A percentile compares a stretch with the other conserved stretches of the same genome.
phyloP scores from a whole-genome alignment of 2,888 invertebrate species.

The Sclerodermus sp. region DNA sequence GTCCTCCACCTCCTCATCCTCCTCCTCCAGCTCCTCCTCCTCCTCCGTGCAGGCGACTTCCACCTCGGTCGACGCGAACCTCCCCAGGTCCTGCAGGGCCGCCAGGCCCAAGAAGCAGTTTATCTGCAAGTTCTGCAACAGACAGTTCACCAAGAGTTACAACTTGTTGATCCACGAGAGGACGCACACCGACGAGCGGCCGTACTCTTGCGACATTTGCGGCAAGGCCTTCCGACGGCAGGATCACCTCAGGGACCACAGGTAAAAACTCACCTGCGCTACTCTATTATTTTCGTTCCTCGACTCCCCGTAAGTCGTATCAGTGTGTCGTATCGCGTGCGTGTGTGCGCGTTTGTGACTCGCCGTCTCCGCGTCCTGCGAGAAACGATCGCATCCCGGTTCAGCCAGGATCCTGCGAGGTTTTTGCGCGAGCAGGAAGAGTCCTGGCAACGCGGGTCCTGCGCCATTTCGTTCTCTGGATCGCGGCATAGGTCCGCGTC shows the following conservation, averaged over 20 bases:
- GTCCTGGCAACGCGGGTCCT: no score
- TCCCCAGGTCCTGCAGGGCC: conserved; percentile 46
- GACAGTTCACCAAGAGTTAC: conserved; percentile 97
- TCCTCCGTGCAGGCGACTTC: conserved; percentile 37
- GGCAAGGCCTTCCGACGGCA: conserved; percentile 97
- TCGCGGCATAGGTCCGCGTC: no score
- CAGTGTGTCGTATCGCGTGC: no score
- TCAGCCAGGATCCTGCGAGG: no score
- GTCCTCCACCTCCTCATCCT: conserved; percentile 11
- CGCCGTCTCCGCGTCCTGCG: no score
- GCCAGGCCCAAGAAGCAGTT: conserved; percentile 83
- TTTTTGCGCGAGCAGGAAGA: no score
- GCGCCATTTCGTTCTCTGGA: no score
- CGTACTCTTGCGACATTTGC: conserved; percentile 96
- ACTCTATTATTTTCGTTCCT: no score
- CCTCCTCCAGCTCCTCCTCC: conserved; percentile 5
- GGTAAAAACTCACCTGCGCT: conserved; percentile 63
- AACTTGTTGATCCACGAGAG: conserved; percentile 98
- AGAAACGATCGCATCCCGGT: no score
- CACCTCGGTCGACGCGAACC: conserved; percentile 30
- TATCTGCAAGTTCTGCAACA: conserved; percentile 96
- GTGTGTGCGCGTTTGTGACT: no score
- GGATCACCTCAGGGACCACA: conserved; percentile 93
- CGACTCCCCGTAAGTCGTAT: no score
- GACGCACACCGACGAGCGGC: conserved; percentile 94